Base-by-base conservation (phyloP, 1,140 invertebrate genomes). In the Meloidogyne chitwoodi region DNA sequence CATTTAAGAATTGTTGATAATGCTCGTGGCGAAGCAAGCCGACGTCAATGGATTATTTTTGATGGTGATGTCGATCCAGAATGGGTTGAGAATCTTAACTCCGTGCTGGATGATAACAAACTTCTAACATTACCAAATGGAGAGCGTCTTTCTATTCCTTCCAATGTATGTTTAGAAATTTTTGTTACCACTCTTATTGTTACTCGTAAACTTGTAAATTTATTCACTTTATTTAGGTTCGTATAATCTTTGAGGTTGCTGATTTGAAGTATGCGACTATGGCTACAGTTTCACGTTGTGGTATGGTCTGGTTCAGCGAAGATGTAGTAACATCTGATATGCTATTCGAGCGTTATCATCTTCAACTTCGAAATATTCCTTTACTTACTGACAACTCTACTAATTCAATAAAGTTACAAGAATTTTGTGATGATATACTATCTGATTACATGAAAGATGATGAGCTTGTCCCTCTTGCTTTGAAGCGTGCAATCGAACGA, bases 231-330 rank as follows among this genome's bases (percentile, higher is more conserved):
- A 73, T 83, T 64, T 80, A 90, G 89, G 89, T 90, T 61, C 89
- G 96, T 78, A 93, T 99, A 64, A 98, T 99, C 93, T 99, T 99
- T 89, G 97, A 99, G 90, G 94, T 98, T 1, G 95, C 99, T 91
- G 96, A 99, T 89, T 88, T 99, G 80, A 96, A 95, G 88, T 98
- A 95, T 88, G 97, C 97, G 6, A 99, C 97, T 0, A 89, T 99
- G 71, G 97, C 97, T 16, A 99, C 97, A 0, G 97, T 99, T 0
- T 98, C 95, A 16, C 94, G 97, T 88, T 99, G 97, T 89, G 97
- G 97, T 77, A 97, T 98, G 95, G 94, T 97, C 48, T 98, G 95
- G 95, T 97, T 97, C 91, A 94, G 93, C 5, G 94, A 96, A 88
- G 94, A 97, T 88, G 96, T 99, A 1, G 90, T 99, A 2, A 94